Percentiles rank a stretch among this genome's conserved stretches.
These are phyloP conservation scores for Dryobates pubescens DNA, from an alignment of 2,797 vertebrate species.

Conservation along the genomic window DNA sequence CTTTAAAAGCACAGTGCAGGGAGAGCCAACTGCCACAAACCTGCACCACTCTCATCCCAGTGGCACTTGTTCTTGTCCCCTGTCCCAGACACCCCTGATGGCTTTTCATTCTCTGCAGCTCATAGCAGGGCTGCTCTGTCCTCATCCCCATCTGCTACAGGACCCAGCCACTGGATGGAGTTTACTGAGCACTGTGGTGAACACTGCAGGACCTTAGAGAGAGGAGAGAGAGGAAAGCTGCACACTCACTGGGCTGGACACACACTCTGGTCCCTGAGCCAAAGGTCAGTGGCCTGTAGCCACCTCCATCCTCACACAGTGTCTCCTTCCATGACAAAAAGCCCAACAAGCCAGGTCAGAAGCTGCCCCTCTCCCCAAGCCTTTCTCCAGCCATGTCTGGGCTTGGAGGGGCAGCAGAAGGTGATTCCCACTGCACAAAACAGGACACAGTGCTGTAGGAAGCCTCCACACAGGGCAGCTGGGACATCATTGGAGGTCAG, in stretches of 20 bases:
- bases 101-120: not conserved
- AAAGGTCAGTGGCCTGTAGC: not conserved
- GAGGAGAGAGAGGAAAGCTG: not conserved
- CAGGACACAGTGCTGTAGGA: no score
- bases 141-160: no score
- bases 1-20: no score
- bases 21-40: no score
- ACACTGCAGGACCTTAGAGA: not conserved
- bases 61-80: not conserved
- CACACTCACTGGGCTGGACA: not conserved
- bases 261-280: not conserved
- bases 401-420: no score
- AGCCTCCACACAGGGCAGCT: no score
- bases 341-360: not conserved
- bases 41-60: no score
- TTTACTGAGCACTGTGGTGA: not conserved
- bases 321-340: not conserved
- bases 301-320: not conserved
- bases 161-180: no score
- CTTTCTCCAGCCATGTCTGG: no score
- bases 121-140: not conserved
- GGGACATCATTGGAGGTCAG: no score
- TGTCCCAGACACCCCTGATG: not conserved
- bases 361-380: not conserved
- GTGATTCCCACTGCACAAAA: no score